Evolutionary conservation across 2,113 vertebrate genomes (phyloP).

Genomic region (Gobio gobio): DNA sequence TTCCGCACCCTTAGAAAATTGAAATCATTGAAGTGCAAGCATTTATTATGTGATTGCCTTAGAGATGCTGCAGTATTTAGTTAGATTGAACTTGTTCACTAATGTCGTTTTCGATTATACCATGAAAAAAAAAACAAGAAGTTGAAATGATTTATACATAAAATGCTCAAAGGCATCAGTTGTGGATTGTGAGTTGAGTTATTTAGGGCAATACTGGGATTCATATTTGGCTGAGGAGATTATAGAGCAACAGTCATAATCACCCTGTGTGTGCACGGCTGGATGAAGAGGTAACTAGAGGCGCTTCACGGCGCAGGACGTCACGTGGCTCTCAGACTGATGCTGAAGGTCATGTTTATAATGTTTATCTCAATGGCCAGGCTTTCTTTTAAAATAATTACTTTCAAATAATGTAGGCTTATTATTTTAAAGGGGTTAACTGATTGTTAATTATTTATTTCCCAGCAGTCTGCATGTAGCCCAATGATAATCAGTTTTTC

Average conservation of each 20-base stretch:
- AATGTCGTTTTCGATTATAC: not conserved
- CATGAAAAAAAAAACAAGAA: not conserved
- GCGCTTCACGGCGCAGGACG: not conserved
- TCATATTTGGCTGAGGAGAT: constrained; percentile 39
- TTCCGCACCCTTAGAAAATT: not conserved
- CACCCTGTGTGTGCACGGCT: not conserved
- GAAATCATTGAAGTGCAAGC: not conserved
- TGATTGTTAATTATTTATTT: not conserved
- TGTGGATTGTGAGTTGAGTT: constrained; percentile 33
- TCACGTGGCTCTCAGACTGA: not conserved
- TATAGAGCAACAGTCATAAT: constrained; percentile 39
- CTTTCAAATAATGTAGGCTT: not conserved
- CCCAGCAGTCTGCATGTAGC: not conserved
- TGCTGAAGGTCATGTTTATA: not conserved
- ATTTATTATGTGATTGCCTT: not conserved
- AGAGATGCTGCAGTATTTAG: not conserved
- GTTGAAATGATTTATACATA: not conserved
- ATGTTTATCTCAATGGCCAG: constrained; percentile 8
- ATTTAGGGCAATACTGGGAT: constrained; percentile 37
- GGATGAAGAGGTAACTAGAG: not conserved
- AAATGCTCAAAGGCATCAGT: not conserved
- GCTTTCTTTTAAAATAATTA: not conserved
- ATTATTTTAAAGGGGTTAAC: not conserved
- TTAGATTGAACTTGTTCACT: not conserved
- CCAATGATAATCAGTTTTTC: not conserved